Evolutionary conservation across 2,888 invertebrate species (phyloP).

Genomic region (Cynaeus angustus): DNA sequence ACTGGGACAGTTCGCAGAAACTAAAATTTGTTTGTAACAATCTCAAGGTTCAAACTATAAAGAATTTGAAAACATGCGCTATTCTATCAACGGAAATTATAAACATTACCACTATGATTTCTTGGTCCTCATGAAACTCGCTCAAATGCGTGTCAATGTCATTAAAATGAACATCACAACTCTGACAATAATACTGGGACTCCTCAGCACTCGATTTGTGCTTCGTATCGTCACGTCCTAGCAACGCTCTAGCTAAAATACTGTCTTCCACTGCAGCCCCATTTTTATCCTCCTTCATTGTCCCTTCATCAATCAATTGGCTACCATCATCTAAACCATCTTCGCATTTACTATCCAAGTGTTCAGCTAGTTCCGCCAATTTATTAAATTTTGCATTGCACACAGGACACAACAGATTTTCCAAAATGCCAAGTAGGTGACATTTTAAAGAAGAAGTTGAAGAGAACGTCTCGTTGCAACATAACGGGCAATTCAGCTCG

Average conservation of each 20-base stretch:
- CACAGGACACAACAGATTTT: constrained; percentile 77
- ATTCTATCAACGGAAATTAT: too few species aligned
- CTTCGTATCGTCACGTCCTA: constrained; percentile 32
- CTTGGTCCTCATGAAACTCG: constrained; percentile 79
- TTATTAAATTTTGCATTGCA: constrained; percentile 75
- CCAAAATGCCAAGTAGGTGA: constrained; percentile 74
- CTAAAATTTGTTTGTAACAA: too few species aligned
- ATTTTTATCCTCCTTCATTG: too few species aligned
- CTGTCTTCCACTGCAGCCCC: constrained; percentile 29
- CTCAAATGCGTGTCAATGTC: constrained; percentile 80
- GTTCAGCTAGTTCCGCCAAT: constrained; percentile 75
- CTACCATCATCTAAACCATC: constrained; percentile 30
- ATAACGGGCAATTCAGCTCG: constrained; percentile 76
- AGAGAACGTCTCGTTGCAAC: constrained; percentile 78
- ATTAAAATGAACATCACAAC: constrained; percentile 78
- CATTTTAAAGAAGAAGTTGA: constrained; percentile 73
- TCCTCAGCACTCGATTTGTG: constrained; percentile 29
- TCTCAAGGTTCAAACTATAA: too few species aligned
- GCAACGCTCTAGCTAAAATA: constrained; percentile 55
- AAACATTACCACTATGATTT: constrained; percentile 77
- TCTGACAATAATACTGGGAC: constrained; percentile 76
- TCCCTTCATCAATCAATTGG: neutral
- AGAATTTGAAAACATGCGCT: too few species aligned
- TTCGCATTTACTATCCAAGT: constrained; percentile 71
- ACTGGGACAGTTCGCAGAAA: too few species aligned